Base-by-base conservation (phyloP, 1,140 invertebrate genomes). In the Thaumatotibia leucotreta region DNA sequence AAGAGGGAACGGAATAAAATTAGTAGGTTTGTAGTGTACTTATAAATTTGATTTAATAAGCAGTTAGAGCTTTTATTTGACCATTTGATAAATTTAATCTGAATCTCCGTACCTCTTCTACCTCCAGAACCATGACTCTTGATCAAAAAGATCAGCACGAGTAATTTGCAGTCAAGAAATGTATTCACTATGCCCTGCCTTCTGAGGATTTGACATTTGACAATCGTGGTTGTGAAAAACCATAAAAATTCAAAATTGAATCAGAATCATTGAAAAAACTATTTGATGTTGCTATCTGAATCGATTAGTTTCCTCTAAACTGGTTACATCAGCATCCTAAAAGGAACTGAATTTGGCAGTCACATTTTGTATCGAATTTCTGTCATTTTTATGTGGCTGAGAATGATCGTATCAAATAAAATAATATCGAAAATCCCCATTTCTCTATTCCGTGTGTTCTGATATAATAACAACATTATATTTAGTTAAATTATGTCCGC, bases 111-210 rank as follows among this genome's bases (percentile, higher is more conserved):
- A 20, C 2, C 39, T n/a, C 39, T 45, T n/a, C 39, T 17, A 45
- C n/a, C 39, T 45, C 17, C 61, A 49, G 4, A 61, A 20, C 24
- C 24, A 24, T 33, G n/a, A 77, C n/a, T 20, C 17, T n/a, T 45
- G 39, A 24, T 33, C 23, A 62, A 14, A 14, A 10, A 58, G 22
- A 24, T 27, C 22, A 58, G 22, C 17, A 6, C 22, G n/a, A 58
- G 52, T 54, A 23, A 14, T 5, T 14, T 58, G 22, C 52, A 4
- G 27, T 29, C 20, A 24, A 58, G 24, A 58, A 29, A 11, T 23
- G n/a, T 3, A 11, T 24, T 58, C 11, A 74, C 85, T 88, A 88
- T 86, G 86, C 83, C 86, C 88, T 86, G 88, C 80, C 76, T 69
- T 82, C 86, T 79, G 83, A 88, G 88, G 88, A 90, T 90, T 90